Conservation (phyloP, 2,888 invertebrate genomes). For the Nephrotoma flavescens region DNA sequence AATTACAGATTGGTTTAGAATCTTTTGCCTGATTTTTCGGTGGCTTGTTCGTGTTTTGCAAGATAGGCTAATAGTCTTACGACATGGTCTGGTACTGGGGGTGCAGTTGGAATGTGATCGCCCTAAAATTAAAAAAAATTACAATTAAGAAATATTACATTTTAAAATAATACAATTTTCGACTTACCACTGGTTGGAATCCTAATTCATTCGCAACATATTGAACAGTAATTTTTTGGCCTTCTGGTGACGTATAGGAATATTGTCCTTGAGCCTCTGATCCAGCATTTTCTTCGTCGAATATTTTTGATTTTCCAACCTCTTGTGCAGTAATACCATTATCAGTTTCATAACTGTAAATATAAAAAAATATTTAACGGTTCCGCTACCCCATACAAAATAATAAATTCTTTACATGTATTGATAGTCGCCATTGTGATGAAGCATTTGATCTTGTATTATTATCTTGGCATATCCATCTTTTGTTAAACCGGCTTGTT, state of each 20-base stretch:
- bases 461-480: background rate
- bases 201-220: conserved; percentile 60
- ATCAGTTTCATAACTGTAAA: conserved; percentile 58
- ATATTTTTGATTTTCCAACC: conserved; percentile 57
- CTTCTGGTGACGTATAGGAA: conserved; percentile 55
- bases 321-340: conserved; percentile 72
- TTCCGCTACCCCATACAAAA: background rate
- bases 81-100: conserved; percentile 61
- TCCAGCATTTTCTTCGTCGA: conserved; percentile 48
- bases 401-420: background rate
- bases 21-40: background rate
- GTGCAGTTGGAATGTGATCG: conserved; percentile 58
- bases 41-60: conserved; percentile 33
- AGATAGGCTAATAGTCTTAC: conserved; percentile 58
- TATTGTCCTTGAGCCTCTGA: conserved; percentile 51
- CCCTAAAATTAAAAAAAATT: conserved; percentile 26
- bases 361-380: conserved; percentile 9
- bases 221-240: conserved; percentile 49
- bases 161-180: background rate
- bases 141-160: background rate
- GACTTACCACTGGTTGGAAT: conserved; percentile 29
- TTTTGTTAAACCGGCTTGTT: background rate
- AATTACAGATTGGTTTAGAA: background rate
- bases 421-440: background rate
- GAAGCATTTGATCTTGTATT: background rate